Base-by-base conservation (phyloP, 30 jellyfish, hydroid and myxozoan species). In the Chironex yamaguchii region DNA sequence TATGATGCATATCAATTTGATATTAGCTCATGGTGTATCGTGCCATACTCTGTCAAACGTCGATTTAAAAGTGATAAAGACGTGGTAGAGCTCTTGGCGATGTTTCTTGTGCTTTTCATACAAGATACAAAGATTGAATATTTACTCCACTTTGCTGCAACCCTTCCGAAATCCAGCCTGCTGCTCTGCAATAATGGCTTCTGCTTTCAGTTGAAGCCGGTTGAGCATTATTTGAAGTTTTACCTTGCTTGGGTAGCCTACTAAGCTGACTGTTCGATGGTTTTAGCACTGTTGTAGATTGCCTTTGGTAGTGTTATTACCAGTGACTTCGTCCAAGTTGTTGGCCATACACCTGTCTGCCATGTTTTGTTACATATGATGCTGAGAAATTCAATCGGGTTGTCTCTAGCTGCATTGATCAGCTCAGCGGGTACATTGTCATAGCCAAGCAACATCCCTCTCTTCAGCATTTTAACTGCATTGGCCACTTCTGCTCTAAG, bases 21-120 rank as follows among this genome's bases (percentile, higher is more conserved):
- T 58, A 26, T 12, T 22, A 24, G 73, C 73, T 26, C 73, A 58
- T 22, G 21, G 73, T 24, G 26, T 26, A 4, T 11, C 9, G 21
- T 58, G 73, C 73, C 73, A 58, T 11, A 58, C 73, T 22, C 73
- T 58, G 32, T 58, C 73, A 24, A 58, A 58, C 73, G 73, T 26
- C 73, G 11, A 4, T 24, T 22, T 58, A 4, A 58, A 58, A 26
- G 11, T 26, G 12, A 58, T 24, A 26, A 11, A 58, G 26, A 58
- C 73, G 73, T 58, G 73, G 73, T 58, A 58, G 4, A 58, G 73
- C 26, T 58, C 73, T 58, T 58, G 73, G 12, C 21, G 73, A 26
- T 58, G 73, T 22, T 58, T 11, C 26, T 4, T 11, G 73, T 58
- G 21, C 26, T 58, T 22, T 58, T 58, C 58, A 42, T 17, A 42